Conservation (phyloP, 2,797 vertebrate species). For the Acanthopagrus latus region DNA sequence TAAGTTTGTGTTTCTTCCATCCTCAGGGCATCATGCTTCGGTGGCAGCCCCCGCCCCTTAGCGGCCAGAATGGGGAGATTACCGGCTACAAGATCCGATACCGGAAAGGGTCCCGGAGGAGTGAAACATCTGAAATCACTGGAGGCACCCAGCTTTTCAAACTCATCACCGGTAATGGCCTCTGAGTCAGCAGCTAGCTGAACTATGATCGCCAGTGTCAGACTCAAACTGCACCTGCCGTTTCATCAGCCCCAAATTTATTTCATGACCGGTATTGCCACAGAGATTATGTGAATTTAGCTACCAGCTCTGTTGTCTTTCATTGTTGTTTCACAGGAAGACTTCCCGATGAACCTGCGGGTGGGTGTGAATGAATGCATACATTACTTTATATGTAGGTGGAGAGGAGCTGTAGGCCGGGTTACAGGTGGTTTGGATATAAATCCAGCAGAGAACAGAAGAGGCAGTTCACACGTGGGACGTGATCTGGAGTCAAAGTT, state of each 20-base stretch:
- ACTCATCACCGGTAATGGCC: slow-evolving; percentile 90
- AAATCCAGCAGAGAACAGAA: not conserved
- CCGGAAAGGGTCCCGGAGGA: slow-evolving; percentile 93
- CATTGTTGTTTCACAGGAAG: slow-evolving; percentile 10
- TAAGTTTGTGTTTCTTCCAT: slow-evolving; percentile 9
- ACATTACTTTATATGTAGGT: not conserved
- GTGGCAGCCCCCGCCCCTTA: slow-evolving; percentile 93
- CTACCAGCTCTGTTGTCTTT: not conserved
- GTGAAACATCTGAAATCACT: slow-evolving; percentile 91
- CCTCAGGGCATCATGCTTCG: slow-evolving; percentile 93
- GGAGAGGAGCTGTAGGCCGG: not conserved
- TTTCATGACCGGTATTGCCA: too few relatives aligned
- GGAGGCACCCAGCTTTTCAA: slow-evolving; percentile 91
- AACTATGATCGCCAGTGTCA: not conserved
- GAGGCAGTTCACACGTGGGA: not conserved
- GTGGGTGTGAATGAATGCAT: not conserved
- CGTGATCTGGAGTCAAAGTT: not conserved
- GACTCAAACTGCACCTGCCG: not conserved
- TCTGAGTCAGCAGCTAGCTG: not conserved
- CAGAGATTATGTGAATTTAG: not conserved
- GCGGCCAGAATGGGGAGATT: slow-evolving; percentile 93
- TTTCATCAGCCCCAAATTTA: not conserved
- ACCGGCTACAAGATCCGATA: slow-evolving; percentile 96
- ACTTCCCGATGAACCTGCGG: not conserved
- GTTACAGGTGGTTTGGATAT: not conserved